These are phyloP conservation scores for Macaria liturata DNA, from an alignment of 2,888 invertebrate species.

Conservation along the genomic window DNA sequence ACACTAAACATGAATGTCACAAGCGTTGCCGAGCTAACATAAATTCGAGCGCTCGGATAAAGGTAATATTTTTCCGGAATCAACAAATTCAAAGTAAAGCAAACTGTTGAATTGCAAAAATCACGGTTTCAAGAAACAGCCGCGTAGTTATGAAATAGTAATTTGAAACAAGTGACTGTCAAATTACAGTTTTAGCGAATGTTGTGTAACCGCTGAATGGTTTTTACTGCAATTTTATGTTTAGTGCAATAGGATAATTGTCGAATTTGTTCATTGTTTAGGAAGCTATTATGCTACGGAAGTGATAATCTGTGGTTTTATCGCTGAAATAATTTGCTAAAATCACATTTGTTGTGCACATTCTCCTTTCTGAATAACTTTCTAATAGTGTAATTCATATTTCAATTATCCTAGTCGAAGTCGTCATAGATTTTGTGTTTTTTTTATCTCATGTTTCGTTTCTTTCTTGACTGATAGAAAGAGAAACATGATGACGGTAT, in stretches of 20 bases:
- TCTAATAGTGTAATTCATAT: no score
- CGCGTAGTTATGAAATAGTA: conserved; percentile 31
- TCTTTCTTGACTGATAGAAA: no score
- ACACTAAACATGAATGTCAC: no score
- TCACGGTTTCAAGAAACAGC: conserved; percentile 18
- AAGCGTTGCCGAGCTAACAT: no score
- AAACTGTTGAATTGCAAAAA: conserved; percentile 23
- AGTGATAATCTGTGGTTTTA: conserved; percentile 18
- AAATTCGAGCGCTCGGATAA: no score
- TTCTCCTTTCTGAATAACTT: no score
- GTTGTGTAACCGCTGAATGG: conserved; percentile 27
- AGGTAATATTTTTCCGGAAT: no score
- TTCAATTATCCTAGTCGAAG: no score
- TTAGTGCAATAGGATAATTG: conserved; percentile 21
- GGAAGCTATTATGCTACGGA: conserved; percentile 18
- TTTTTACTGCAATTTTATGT: conserved; percentile 16
- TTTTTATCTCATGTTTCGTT: no score
- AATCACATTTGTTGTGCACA: neutral
- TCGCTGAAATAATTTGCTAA: conserved; percentile 9
- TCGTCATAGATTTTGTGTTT: no score
- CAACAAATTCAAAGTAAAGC: conserved; percentile 1
- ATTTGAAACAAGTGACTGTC: conserved; percentile 34
- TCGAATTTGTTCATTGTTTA: conserved; percentile 20
- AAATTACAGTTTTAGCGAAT: conserved; percentile 30
- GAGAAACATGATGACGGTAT: no score